A percentile compares a stretch with the other conserved stretches of the same genome.
phyloP scores from a whole-genome alignment of 1,140 invertebrate genomes.

The Brachionus paranguensis region DNA sequence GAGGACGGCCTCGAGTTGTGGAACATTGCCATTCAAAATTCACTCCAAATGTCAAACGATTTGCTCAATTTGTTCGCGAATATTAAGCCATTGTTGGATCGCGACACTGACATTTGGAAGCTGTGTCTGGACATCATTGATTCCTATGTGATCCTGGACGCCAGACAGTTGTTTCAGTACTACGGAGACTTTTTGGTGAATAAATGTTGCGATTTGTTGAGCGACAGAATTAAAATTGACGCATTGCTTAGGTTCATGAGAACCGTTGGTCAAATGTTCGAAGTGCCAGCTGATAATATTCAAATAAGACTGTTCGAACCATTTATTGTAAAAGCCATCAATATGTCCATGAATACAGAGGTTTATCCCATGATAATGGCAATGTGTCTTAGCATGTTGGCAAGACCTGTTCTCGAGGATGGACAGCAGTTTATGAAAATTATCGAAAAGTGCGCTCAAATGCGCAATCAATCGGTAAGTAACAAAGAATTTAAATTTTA shows the following conservation, averaged over 20 bases:
- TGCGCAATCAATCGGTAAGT: slow-evolving; percentile 47
- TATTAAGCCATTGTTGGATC: slow-evolving; percentile 71
- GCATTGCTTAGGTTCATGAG: slow-evolving; percentile 26
- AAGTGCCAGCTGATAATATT: slow-evolving; percentile 15
- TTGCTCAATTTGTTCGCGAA: slow-evolving; percentile 70
- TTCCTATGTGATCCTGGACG: slow-evolving; percentile 74
- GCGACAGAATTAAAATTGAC: slow-evolving; percentile 57
- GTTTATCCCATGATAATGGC: slow-evolving; percentile 68
- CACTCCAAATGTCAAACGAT: slow-evolving; percentile 54
- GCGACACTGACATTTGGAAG: slow-evolving; percentile 71
- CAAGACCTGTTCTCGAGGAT: slow-evolving; percentile 69
- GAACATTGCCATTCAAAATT: slow-evolving; percentile 73
- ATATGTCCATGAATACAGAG: slow-evolving; percentile 51
- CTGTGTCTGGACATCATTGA: slow-evolving; percentile 72
- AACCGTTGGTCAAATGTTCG: slow-evolving; percentile 33
- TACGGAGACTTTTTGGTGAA: slow-evolving; percentile 65
- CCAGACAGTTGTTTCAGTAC: slow-evolving; percentile 67
- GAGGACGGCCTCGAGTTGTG: slow-evolving; percentile 87
- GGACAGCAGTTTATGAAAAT: slow-evolving; percentile 57
- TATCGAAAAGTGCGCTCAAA: slow-evolving; percentile 46
- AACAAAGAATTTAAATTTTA: not conserved
- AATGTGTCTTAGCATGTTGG: slow-evolving; percentile 69
- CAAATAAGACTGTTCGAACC: slow-evolving; percentile 36
- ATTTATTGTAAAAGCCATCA: slow-evolving; percentile 14
- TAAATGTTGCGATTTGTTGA: slow-evolving; percentile 65